phyloP scores from a whole-genome alignment of 2,113 vertebrate genomes.

The Sphaerodactylus townsendi region DNA sequence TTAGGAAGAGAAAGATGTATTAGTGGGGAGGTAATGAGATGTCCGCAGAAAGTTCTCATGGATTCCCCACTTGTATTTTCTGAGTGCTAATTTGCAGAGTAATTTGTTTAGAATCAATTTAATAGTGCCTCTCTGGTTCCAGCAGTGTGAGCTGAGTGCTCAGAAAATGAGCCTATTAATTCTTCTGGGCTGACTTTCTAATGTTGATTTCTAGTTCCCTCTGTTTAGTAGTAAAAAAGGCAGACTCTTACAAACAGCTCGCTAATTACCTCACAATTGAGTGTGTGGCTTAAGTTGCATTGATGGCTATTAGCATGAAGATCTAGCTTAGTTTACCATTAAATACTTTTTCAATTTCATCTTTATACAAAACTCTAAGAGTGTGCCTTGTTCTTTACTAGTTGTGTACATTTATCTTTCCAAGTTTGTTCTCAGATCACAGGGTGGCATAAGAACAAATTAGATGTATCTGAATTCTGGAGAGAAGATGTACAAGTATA shows the following conservation, averaged over 20 bases:
- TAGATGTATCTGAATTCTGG: too few species aligned
- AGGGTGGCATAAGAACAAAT: too few species aligned
- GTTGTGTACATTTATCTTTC: neutral
- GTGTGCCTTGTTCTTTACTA: neutral
- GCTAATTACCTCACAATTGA: constrained; percentile 12
- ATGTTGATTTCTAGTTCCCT: neutral
- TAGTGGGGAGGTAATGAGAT: too few species aligned
- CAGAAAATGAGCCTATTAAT: neutral
- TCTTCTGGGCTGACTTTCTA: constrained; percentile 9
- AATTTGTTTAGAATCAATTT: neutral
- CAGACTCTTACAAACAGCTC: neutral
- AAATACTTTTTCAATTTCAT: neutral
- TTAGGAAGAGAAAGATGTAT: too few species aligned
- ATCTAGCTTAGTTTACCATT: neutral
- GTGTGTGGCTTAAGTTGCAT: neutral
- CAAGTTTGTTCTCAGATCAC: neutral
- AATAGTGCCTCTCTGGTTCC: neutral
- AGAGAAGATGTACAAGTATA: too few species aligned
- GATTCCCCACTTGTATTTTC: neutral
- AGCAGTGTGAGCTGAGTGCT: neutral
- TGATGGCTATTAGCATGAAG: neutral
- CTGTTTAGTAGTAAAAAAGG: neutral
- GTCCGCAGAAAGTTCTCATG: too few species aligned
- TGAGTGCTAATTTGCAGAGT: neutral
- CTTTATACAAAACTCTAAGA: neutral